Conservation (phyloP, 2,888 invertebrate genomes). For the Molorchus minor region DNA sequence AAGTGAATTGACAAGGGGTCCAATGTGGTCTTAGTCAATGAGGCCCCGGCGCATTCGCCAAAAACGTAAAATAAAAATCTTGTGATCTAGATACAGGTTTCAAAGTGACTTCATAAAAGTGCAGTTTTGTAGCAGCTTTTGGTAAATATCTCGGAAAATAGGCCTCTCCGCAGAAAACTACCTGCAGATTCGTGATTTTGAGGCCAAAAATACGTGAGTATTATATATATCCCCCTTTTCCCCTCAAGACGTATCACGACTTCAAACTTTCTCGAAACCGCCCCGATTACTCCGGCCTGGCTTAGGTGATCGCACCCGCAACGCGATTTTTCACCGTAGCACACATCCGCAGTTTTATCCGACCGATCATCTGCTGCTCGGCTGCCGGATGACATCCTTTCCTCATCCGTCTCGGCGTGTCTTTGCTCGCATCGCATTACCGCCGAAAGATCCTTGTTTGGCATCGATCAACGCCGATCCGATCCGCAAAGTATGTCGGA, state of each 20-base stretch:
- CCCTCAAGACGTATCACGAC: conserved; percentile 22
- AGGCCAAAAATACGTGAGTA: too few relatives aligned
- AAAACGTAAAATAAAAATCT: too few relatives aligned
- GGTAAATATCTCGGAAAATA: too few relatives aligned
- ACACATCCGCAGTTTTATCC: conserved; percentile 52
- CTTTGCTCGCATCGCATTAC: conserved; percentile 43
- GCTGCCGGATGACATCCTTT: conserved; percentile 58
- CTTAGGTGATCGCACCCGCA: conserved; percentile 34
- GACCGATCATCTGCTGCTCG: conserved; percentile 52
- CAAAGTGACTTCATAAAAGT: too few relatives aligned
- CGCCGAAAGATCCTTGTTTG: conserved; percentile 34
- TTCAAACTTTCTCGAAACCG: conserved; percentile 29
- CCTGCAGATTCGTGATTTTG: too few relatives aligned
- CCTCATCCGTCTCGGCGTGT: conserved; percentile 50
- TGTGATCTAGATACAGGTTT: too few relatives aligned
- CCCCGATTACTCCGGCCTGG: conserved; percentile 39
- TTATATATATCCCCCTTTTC: too few relatives aligned
- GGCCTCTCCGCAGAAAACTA: too few relatives aligned
- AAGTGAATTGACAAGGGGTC: too few relatives aligned
- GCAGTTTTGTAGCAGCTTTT: too few relatives aligned
- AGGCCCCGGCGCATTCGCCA: too few relatives aligned
- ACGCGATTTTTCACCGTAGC: conserved; percentile 52
- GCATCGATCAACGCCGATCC: conserved; percentile 27
- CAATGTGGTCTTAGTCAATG: too few relatives aligned
- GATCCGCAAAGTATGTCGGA: conserved; percentile 7